Conservation (phyloP, 2,888 invertebrate species). For the Stenoptilia bipunctidactyla region DNA sequence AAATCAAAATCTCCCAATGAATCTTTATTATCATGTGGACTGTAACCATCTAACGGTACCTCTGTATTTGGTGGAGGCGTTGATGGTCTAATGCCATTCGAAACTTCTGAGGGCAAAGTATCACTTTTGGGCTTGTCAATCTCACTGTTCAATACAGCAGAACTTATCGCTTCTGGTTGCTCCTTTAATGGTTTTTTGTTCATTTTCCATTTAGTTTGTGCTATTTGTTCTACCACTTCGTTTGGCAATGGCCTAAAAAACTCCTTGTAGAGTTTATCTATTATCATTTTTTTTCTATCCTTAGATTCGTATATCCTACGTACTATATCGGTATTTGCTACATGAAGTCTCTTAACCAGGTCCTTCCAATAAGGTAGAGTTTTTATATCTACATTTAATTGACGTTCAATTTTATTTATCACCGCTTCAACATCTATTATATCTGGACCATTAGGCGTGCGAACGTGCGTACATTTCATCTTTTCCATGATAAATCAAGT, state of each 20-base stretch:
- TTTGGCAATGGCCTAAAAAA: constrained; percentile 39
- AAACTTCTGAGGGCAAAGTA: no score
- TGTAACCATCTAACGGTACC: no score
- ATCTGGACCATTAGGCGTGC: not conserved
- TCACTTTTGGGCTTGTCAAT: no score
- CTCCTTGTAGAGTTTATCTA: constrained; percentile 38
- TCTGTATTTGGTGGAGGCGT: no score
- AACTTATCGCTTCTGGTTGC: no score
- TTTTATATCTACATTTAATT: constrained; percentile 37
- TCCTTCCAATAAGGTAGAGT: constrained; percentile 39
- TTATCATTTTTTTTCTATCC: constrained; percentile 33
- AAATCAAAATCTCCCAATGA: no score
- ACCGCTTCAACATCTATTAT: constrained; percentile 17
- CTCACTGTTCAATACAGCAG: no score
- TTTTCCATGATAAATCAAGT: no score
- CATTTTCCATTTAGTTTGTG: constrained; percentile 26
- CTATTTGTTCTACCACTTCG: constrained; percentile 32
- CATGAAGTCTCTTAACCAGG: constrained; percentile 31
- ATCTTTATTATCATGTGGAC: no score
- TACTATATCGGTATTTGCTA: constrained; percentile 26
- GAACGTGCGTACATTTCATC: not conserved
- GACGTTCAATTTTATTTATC: constrained; percentile 34
- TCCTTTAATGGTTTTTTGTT: not conserved
- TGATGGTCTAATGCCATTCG: no score
- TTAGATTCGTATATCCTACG: constrained; percentile 31